Conservation (phyloP, 2,797 vertebrate species). For the Acanthurus tractus region DNA sequence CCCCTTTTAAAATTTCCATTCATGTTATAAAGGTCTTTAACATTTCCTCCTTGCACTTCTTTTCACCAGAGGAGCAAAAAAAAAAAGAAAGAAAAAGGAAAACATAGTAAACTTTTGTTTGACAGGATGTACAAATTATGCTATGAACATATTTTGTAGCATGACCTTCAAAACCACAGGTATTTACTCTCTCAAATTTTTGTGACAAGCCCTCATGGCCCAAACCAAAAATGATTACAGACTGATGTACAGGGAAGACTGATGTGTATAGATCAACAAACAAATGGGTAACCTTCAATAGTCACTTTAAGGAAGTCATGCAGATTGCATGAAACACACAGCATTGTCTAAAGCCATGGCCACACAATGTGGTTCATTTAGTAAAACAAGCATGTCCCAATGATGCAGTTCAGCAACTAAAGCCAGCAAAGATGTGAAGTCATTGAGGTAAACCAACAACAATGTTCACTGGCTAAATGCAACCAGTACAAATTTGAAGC, state of each 20-base stretch:
- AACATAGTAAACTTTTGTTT: slow-evolving; percentile 27
- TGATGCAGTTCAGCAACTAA: slow-evolving; percentile 19
- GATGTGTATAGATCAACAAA: slow-evolving; percentile 23
- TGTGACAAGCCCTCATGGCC: slow-evolving; percentile 19
- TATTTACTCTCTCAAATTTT: slow-evolving; percentile 21
- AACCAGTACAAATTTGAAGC: slow-evolving; percentile 7
- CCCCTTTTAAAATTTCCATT: slow-evolving; percentile 33
- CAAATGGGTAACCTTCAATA: slow-evolving; percentile 26
- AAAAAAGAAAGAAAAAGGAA: slow-evolving; percentile 10
- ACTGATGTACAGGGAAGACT: too few species aligned
- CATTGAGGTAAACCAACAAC: slow-evolving; percentile 20
- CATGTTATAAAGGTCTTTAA: slow-evolving; percentile 29
- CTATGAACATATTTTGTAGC: slow-evolving; percentile 34
- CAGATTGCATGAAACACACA: slow-evolving; percentile 31
- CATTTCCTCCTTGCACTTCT: slow-evolving; percentile 23
- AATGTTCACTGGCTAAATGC: slow-evolving; percentile 2
- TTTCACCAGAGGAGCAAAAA: slow-evolving; percentile 25
- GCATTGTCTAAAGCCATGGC: slow-evolving; percentile 20
- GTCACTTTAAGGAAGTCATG: background rate
- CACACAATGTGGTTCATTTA: slow-evolving; percentile 17
- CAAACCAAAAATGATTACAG: slow-evolving; percentile 3
- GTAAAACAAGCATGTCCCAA: slow-evolving; percentile 27
- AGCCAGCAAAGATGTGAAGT: slow-evolving; percentile 24
- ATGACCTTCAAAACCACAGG: slow-evolving; percentile 44
- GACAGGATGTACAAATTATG: slow-evolving; percentile 16